Conservation (phyloP, 2,113 vertebrate genomes). For the Columbina picui region DNA sequence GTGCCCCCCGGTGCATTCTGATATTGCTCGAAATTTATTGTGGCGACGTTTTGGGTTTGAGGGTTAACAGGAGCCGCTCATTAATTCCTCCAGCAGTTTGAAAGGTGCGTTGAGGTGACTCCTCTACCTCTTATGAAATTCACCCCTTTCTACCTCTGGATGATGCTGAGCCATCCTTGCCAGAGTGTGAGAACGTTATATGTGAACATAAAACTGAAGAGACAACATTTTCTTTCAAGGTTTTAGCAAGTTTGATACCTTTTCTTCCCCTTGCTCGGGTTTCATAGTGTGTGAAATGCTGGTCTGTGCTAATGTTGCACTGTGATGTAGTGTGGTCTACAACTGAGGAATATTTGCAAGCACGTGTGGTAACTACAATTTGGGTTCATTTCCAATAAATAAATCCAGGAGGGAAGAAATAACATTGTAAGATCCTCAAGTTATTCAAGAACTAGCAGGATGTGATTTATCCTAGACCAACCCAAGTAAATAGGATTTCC, state of each 20-base stretch:
- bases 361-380: accelerated
- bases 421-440: accelerated
- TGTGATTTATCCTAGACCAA: not conserved
- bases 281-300: not conserved
- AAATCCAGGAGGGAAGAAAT: not conserved
- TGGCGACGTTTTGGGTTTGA: not conserved
- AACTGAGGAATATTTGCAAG: not conserved
- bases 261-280: not conserved
- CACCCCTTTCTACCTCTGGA: not conserved
- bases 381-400: not conserved
- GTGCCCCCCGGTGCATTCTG: not conserved
- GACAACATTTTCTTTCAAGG: not conserved
- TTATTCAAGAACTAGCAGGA: not conserved
- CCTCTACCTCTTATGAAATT: not conserved
- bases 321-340: not conserved
- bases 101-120: not conserved
- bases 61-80: not conserved
- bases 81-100: not conserved
- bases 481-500: not conserved
- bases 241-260: not conserved
- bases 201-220: not conserved
- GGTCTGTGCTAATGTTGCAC: not conserved
- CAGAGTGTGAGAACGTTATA: accelerated
- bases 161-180: not conserved
- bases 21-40: not conserved